These are phyloP conservation scores for Macrostomum lignano DNA, from an alignment of 1,140 invertebrate species.

Conservation along the genomic window DNA sequence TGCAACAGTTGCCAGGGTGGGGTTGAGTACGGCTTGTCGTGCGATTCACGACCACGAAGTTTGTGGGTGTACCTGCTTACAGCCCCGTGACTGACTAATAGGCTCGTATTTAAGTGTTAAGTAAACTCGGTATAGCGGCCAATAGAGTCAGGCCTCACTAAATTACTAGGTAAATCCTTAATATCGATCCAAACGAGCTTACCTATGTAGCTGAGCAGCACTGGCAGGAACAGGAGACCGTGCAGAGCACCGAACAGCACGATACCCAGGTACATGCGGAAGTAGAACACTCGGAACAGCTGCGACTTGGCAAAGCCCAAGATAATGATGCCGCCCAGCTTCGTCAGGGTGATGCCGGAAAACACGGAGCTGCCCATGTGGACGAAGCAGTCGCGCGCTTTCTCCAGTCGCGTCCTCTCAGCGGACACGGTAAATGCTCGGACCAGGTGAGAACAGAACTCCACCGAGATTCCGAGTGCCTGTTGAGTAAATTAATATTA, in stretches of 20 bases:
- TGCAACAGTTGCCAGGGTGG: no score
- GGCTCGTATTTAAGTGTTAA: no score
- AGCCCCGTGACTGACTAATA: no score
- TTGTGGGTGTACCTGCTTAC: no score
- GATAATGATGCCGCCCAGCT: slow-evolving; percentile 61
- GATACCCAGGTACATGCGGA: slow-evolving; percentile 71
- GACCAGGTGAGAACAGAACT: slow-evolving; percentile 68
- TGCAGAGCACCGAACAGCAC: slow-evolving; percentile 59
- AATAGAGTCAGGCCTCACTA: no score
- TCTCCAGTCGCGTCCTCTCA: slow-evolving; percentile 33
- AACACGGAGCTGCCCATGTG: slow-evolving; percentile 60
- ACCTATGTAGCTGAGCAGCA: slow-evolving; percentile 75
- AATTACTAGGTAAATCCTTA: no score
- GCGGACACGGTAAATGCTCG: slow-evolving; percentile 43
- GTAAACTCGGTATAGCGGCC: no score
- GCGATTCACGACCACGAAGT: no score
- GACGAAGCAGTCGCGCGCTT: slow-evolving; percentile 41
- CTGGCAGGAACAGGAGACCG: slow-evolving; percentile 60
- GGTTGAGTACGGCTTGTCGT: no score
- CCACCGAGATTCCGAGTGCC: slow-evolving; percentile 65
- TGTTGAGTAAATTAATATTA: no score
- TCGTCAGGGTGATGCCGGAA: slow-evolving; percentile 73
- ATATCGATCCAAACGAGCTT: no score
- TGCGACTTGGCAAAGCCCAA: slow-evolving; percentile 68
- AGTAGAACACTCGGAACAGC: slow-evolving; percentile 72